These are phyloP conservation scores for Lissonota sp. DNA, from an alignment of 2,888 invertebrate genomes.

Conservation along the genomic window DNA sequence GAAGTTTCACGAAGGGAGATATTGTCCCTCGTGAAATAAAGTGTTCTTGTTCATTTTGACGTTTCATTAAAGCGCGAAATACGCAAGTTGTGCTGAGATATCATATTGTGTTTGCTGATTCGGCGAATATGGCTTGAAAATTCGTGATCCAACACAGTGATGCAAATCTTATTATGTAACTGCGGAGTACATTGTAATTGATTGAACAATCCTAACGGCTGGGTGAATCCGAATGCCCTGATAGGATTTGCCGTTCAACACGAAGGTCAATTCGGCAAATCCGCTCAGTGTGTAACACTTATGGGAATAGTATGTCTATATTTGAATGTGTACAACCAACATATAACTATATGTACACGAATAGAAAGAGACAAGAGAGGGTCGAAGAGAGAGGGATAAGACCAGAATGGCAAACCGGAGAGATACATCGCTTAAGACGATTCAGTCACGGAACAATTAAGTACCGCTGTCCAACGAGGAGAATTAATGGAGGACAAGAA, in stretches of 20 bases:
- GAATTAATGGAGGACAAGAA: slow-evolving; percentile 32
- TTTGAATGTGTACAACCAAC: neutral
- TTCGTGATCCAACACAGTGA: too few relatives aligned
- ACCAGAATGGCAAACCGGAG: slow-evolving; percentile 38
- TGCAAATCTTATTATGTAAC: too few relatives aligned
- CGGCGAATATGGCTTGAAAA: too few relatives aligned
- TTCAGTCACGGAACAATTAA: slow-evolving; percentile 60
- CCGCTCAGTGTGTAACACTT: neutral
- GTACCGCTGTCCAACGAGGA: slow-evolving; percentile 39
- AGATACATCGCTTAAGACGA: slow-evolving; percentile 57
- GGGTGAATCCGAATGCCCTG: slow-evolving; percentile 13
- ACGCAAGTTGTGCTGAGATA: too few relatives aligned
- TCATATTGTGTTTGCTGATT: too few relatives aligned
- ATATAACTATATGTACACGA: neutral
- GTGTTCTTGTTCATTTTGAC: too few relatives aligned
- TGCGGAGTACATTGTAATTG: slow-evolving; percentile 5
- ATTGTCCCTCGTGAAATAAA: too few relatives aligned
- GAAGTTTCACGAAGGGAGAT: too few relatives aligned
- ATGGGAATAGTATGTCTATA: slow-evolving; percentile 1
- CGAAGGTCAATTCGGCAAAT: slow-evolving; percentile 6
- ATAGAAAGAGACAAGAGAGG: slow-evolving; percentile 3
- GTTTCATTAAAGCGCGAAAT: too few relatives aligned
- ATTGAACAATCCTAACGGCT: slow-evolving; percentile 7
- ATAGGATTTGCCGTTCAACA: slow-evolving; percentile 30
- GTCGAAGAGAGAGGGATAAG: neutral